phyloP scores from a whole-genome alignment of 2,113 vertebrate species.

The Ginglymostoma cirratum region DNA sequence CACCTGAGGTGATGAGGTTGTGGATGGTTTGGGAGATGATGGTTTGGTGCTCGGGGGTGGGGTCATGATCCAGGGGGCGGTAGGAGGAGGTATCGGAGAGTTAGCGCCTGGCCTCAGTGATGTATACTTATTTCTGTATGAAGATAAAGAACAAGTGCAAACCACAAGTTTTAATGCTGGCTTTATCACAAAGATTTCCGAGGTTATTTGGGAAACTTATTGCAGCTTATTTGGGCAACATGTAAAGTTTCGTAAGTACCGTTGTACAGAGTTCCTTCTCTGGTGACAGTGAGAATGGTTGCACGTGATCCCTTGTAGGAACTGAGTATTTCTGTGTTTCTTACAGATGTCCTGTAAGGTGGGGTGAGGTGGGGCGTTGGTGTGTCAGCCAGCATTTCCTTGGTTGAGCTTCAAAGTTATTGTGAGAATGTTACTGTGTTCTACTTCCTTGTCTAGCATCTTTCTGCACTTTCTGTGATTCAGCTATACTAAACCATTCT shows the following conservation, averaged over 20 bases:
- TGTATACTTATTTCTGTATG: neutral
- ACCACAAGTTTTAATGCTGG: neutral
- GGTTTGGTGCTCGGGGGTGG: too few species aligned
- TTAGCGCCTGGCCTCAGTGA: too few species aligned
- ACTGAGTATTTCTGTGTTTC: neutral
- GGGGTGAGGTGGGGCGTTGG: neutral
- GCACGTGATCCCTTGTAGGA: neutral
- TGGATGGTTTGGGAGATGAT: too few species aligned
- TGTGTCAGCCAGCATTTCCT: neutral
- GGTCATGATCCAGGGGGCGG: too few species aligned
- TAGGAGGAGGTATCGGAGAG: too few species aligned
- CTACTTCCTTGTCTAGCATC: neutral
- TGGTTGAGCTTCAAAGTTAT: neutral
- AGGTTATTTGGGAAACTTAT: too few species aligned
- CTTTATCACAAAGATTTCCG: neutral
- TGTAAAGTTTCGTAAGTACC: neutral
- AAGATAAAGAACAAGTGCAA: neutral
- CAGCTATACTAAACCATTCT: neutral
- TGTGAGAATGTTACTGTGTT: neutral
- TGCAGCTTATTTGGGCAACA: neutral
- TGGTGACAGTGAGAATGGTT: neutral
- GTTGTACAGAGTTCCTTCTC: neutral
- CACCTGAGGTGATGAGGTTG: too few species aligned
- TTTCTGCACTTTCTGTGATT: neutral
- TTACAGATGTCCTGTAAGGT: too few species aligned